Evolutionary conservation across 2,888 invertebrate genomes (phyloP), one percentile per base, ranked within the genome.

Genomic region (Eupithecia pulchellata): DNA sequence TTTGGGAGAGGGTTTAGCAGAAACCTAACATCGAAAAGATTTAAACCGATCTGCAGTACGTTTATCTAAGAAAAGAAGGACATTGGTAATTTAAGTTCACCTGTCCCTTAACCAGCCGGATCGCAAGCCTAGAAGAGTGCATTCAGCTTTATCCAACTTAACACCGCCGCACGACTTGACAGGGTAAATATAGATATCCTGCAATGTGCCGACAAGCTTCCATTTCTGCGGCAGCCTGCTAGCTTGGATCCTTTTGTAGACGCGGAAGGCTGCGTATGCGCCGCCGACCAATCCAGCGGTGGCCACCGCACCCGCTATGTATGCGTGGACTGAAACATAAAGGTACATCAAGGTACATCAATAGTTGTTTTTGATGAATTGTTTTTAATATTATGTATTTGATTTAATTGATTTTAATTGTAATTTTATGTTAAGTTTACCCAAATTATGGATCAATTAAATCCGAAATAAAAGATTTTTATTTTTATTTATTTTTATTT

Each of bases 121-220:
- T 78, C 89, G 92, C 29, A 95, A 80, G 0, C 96, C 96, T 27
- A 96, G 79, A n/a, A 83, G 77, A 0, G 94, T 90, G 79, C 95
- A 95, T 77, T 95, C 95, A 73, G 95, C 94, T n/a, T 87, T 86
- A 47, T 88, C 91, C 71, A 94, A 72, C 2, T 91, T 81, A 30
- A 95, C 80, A 0, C 94, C 86, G 0, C 94, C 95, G 68, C 96
- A 95, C 0, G 96, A 96, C 83, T 96, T 96, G 17, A 96, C 90
- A 0, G 96, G 96, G 78, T 95, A 96, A 8, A 92, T 88, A 71
- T 94, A 89, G 5, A 96, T 81, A 60, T 94, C 91, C 75, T 92
- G 93, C 5, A 96, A 83, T 68, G 94, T 94, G 0, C 96, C 96
- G 30, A 96, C 94, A 81, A 93, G 91, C 52, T 90, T 91, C 96